Percentiles rank a stretch among this genome's conserved stretches.
Evolutionary conservation across 37 sponge, comb jelly and placozoan species (phyloP).

Genomic region (Bolinopsis microptera): DNA sequence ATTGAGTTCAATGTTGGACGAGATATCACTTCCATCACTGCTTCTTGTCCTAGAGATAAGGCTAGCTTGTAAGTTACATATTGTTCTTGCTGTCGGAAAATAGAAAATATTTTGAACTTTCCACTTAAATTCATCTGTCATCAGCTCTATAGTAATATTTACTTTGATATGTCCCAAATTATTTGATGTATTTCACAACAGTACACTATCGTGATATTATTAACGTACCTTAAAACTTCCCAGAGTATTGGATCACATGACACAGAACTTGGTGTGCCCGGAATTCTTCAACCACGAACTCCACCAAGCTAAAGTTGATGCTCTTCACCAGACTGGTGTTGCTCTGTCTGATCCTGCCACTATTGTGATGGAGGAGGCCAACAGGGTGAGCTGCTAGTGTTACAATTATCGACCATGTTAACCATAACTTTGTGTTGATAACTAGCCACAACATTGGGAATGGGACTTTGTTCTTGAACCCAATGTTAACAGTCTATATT

Average conservation of each 20-base stretch:
- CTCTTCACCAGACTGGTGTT: neutral
- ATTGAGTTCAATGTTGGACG: neutral
- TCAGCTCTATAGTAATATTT: no score
- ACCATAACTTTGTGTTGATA: no score
- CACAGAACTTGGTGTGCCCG: constrained; percentile 49
- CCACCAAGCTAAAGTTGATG: neutral
- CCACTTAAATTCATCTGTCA: no score
- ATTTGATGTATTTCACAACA: no score
- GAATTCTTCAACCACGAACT: constrained; percentile 66
- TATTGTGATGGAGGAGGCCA: neutral
- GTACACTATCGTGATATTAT: no score
- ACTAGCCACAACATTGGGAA: neutral
- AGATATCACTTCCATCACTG: constrained; percentile 30
- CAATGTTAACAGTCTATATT: no score
- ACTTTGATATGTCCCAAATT: no score
- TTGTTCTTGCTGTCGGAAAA: no score
- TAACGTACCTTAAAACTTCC: neutral
- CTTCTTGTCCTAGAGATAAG: constrained; percentile 54
- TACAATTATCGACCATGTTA: no score
- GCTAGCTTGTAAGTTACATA: constrained; percentile 42
- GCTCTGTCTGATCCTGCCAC: constrained; percentile 8
- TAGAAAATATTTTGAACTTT: no score
- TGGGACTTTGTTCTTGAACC: neutral
- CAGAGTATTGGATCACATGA: constrained; percentile 63
- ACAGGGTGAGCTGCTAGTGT: constrained; percentile 25